Conservation (phyloP, 2,113 vertebrate species). For the Ciconia maguari region DNA sequence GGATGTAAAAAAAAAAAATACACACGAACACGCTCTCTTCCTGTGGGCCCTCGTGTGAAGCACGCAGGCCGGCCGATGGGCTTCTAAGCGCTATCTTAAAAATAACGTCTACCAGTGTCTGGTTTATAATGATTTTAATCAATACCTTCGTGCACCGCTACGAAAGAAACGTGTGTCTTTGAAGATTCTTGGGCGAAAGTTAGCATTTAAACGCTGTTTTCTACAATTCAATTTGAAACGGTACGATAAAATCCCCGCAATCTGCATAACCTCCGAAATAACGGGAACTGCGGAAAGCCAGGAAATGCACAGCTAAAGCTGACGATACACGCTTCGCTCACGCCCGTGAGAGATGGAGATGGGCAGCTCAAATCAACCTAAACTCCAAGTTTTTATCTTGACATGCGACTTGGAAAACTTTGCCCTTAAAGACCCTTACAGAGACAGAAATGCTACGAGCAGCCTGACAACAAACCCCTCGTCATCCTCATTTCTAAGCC, state of each 20-base stretch:
- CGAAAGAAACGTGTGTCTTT: accelerated
- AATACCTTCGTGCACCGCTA: background rate
- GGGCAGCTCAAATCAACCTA: background rate
- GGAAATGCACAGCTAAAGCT: background rate
- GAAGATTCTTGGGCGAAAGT: background rate
- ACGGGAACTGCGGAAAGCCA: background rate
- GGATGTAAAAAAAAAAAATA: constrained; percentile 55
- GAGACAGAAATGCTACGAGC: background rate
- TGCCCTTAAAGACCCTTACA: accelerated
- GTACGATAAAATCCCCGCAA: background rate
- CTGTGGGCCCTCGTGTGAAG: constrained; percentile 40
- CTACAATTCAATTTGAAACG: accelerated
- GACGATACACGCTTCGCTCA: background rate
- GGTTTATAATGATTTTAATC: background rate
- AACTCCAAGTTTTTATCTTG: background rate
- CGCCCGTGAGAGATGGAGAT: background rate
- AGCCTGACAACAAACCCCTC: too few relatives aligned
- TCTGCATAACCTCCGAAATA: background rate
- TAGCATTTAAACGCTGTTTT: background rate
- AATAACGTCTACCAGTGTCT: background rate
- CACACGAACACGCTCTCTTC: constrained; percentile 36
- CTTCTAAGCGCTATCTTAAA: background rate
- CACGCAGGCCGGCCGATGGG: background rate
- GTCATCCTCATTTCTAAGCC: background rate
- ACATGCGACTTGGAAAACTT: too few relatives aligned